Conservation (phyloP, 2,888 invertebrate genomes). For the Scelioninae gen. 1 region DNA sequence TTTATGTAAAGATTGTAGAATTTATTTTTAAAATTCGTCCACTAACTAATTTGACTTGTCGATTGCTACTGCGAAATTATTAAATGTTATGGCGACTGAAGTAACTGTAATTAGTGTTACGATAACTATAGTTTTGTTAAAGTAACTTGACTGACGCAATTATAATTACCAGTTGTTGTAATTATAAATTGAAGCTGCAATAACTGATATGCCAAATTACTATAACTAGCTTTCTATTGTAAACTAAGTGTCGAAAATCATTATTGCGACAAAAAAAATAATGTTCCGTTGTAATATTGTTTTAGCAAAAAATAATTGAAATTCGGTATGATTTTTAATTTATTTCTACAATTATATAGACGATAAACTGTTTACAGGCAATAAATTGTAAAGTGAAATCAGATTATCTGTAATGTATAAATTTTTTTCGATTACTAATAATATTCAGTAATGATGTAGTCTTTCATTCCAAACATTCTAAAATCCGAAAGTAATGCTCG, state of each 20-base stretch:
- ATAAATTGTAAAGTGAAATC: conserved; percentile 8
- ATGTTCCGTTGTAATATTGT: neutral
- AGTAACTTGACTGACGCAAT: conserved; percentile 48
- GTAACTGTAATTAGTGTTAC: conserved; percentile 48
- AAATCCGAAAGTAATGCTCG: neutral
- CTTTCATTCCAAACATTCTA: neutral
- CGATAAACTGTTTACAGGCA: neutral
- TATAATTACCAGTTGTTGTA: conserved; percentile 39
- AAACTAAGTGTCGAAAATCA: neutral
- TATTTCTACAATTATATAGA: neutral
- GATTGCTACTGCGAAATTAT: no score
- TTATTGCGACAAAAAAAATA: neutral
- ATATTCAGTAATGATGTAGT: neutral
- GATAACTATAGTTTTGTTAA: conserved; percentile 49
- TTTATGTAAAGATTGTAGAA: no score
- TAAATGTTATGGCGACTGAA: conserved; percentile 37
- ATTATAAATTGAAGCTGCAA: conserved; percentile 19
- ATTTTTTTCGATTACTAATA: conserved; percentile 1
- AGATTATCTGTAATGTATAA: conserved; percentile 3
- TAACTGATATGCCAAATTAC: conserved; percentile 5
- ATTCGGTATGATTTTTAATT: neutral
- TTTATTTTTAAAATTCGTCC: no score
- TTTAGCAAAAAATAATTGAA: neutral
- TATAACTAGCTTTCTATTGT: neutral
- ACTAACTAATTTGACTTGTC: no score